Percentiles rank a stretch among this genome's conserved stretches.
Conservation (phyloP, 2,888 invertebrate genomes). For the Melanargia galathea region DNA sequence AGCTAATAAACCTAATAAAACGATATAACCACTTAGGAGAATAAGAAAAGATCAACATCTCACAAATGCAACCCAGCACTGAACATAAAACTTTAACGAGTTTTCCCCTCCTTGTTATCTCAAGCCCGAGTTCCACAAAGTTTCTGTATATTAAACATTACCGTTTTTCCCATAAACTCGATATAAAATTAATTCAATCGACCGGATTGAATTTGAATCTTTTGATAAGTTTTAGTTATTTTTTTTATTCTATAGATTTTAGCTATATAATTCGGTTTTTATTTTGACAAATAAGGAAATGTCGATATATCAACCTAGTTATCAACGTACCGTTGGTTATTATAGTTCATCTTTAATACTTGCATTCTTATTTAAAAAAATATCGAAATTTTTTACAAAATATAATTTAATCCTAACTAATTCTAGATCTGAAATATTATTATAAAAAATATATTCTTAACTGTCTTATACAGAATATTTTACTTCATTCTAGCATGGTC, state of each 20-base stretch:
- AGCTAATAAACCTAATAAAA: conserved; percentile 18
- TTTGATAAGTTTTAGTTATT: conserved; percentile 1
- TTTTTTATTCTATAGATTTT: neutral
- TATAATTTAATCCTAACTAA: no score
- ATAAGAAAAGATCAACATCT: conserved; percentile 60
- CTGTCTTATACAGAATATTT: no score
- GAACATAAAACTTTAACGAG: conserved; percentile 77
- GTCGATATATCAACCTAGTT: no score
- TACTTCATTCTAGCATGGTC: no score
- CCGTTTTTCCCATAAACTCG: conserved; percentile 17
- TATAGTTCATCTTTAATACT: no score
- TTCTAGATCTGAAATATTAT: no score
- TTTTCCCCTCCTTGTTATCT: conserved; percentile 71
- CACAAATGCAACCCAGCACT: conserved; percentile 46
- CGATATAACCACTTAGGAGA: conserved; percentile 15
- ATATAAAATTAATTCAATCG: conserved; percentile 17
- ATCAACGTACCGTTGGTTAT: no score
- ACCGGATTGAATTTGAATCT: conserved; percentile 16
- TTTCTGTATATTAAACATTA: conserved; percentile 19
- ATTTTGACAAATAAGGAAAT: no score
- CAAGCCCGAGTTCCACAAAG: conserved; percentile 58
- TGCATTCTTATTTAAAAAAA: no score
- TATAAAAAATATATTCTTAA: no score
- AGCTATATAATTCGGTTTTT: no score
- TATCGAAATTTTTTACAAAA: no score